Evolutionary conservation across 1,140 invertebrate genomes (phyloP).

Genomic region (Musca domestica): DNA sequence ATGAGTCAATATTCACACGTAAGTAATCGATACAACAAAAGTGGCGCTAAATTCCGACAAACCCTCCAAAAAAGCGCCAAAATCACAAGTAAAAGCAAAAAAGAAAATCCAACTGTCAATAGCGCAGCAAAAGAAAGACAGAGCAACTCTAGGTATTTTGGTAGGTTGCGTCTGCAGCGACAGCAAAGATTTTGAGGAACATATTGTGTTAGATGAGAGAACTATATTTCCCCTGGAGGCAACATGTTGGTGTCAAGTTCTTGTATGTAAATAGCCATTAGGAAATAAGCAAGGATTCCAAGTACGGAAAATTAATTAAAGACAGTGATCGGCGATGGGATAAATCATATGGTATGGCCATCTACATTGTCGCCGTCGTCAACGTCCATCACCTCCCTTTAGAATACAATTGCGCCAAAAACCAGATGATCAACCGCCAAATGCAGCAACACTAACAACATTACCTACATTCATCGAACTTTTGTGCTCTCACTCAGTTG

Average conservation of each 20-base stretch:
- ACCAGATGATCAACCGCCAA: conserved; percentile 29
- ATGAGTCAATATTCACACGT: not conserved
- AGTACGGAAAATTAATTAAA: no score
- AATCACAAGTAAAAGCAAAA: conserved; percentile 11
- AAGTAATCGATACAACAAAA: conserved; percentile 1
- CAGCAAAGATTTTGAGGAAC: not conserved
- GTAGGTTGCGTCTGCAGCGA: not conserved
- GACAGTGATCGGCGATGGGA: no score
- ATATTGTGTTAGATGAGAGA: not conserved
- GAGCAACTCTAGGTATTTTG: not conserved
- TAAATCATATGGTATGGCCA: no score
- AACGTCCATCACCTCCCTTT: not conserved
- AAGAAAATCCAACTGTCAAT: not conserved
- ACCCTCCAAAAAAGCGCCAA: not conserved
- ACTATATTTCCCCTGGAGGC: not conserved
- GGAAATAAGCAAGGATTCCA: no score
- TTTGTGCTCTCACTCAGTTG: not conserved
- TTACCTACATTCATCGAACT: not conserved
- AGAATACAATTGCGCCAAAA: conserved; percentile 26
- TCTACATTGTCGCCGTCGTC: no score
- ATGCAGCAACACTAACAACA: conserved; percentile 8
- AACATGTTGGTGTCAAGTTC: not conserved
- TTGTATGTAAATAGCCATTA: not conserved
- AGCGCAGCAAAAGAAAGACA: not conserved
- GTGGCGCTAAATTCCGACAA: conserved; percentile 14